A percentile compares a stretch with the other conserved stretches of the same genome.
Evolutionary conservation across 2,113 vertebrate genomes (phyloP).

Genomic region (Narcine bancroftii): DNA sequence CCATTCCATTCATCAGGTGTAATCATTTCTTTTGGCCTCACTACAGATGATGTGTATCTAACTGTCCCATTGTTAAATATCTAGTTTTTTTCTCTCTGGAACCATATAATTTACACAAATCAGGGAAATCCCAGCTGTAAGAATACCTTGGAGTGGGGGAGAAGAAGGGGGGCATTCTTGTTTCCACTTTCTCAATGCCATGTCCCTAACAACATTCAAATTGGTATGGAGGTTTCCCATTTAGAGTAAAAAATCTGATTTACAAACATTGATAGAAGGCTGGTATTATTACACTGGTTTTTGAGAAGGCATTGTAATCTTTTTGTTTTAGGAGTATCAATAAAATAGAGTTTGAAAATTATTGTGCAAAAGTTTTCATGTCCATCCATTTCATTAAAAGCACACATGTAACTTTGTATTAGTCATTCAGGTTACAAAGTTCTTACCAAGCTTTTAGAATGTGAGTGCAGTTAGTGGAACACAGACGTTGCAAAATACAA

Average conservation of each 20-base stretch:
- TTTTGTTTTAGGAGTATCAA: not conserved
- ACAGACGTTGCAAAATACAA: not conserved
- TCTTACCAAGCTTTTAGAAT: not conserved
- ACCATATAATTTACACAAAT: too few species aligned
- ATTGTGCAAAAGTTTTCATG: not conserved
- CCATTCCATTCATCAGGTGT: too few species aligned
- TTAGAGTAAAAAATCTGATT: not conserved
- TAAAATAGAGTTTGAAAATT: conserved; percentile 19
- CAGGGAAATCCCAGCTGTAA: too few species aligned
- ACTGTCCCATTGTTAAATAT: too few species aligned
- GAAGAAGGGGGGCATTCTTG: too few species aligned
- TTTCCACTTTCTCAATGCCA: not conserved
- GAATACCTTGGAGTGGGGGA: too few species aligned
- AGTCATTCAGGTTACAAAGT: too few species aligned
- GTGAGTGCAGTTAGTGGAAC: not conserved
- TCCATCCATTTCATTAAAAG: not conserved
- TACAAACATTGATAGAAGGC: not conserved
- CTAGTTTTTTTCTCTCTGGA: too few species aligned
- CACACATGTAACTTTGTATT: not conserved
- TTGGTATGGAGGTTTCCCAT: not conserved
- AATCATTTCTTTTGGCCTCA: too few species aligned
- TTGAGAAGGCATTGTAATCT: not conserved
- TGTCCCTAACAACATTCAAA: not conserved
- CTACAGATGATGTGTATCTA: too few species aligned
- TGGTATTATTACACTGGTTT: not conserved